A percentile compares a stretch with the other conserved stretches of the same genome.
phyloP scores from a whole-genome alignment of 2,113 vertebrate genomes.

The Zosterops lateralis region DNA sequence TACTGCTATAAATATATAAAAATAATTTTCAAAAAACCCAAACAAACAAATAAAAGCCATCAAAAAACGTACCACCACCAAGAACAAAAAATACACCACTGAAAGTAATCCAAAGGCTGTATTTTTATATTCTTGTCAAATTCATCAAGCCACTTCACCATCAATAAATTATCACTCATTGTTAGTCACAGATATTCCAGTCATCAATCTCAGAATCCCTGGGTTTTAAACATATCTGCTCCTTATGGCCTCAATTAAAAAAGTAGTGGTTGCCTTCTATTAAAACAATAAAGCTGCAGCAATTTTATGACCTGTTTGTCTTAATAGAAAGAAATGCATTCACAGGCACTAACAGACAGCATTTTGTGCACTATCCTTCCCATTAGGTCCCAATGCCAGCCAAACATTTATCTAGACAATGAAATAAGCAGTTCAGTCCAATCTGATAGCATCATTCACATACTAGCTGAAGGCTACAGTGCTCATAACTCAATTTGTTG shows the following conservation, averaged over 20 bases:
- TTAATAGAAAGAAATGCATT: not conserved
- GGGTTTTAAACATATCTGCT: not conserved
- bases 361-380: not conserved
- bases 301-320: not conserved
- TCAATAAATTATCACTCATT: not conserved
- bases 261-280: not conserved
- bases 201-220: not conserved
- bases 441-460: not conserved
- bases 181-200: not conserved
- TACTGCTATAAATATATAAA: too few relatives aligned
- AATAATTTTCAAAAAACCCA: not conserved
- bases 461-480: not conserved
- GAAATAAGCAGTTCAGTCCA: not conserved
- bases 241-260: accelerated
- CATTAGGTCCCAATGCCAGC: not conserved
- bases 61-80: not conserved
- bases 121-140: not conserved
- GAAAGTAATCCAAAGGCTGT: not conserved
- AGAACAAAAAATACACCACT: not conserved
- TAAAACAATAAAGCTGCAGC: not conserved
- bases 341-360: not conserved
- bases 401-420: not conserved
- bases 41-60: not conserved
- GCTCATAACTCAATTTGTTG: not conserved
- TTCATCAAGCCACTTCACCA: not conserved